These are phyloP conservation scores for Mugil cephalus DNA, from an alignment of 2,113 vertebrate genomes.

Conservation along the genomic window DNA sequence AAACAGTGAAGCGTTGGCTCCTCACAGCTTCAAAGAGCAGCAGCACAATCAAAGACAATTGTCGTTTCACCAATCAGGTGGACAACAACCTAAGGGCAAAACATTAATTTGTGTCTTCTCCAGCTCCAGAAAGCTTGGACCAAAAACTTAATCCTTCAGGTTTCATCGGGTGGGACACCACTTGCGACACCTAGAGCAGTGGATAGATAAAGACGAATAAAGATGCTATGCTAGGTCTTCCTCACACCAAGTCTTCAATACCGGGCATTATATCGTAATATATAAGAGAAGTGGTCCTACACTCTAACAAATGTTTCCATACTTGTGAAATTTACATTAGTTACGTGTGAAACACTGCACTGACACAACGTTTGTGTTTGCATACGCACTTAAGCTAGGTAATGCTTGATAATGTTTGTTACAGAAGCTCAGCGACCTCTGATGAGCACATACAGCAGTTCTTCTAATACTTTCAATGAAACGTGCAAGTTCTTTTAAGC, in stretches of 20 bases:
- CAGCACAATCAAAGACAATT: conserved; percentile 8
- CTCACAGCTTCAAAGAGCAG: conserved; percentile 18
- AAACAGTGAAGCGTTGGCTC: conserved; percentile 13
- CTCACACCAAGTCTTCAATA: too few relatives aligned
- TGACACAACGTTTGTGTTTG: not conserved
- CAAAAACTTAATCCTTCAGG: not conserved
- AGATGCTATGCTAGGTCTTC: too few relatives aligned
- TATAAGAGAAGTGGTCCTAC: too few relatives aligned
- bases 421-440: not conserved
- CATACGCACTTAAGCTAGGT: not conserved
- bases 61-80: conserved; percentile 11
- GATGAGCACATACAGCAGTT: not conserved
- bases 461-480: not conserved
- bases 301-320: too few relatives aligned
- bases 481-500: not conserved
- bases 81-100: conserved; percentile 19
- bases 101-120: not conserved
- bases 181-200: too few relatives aligned
- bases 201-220: too few relatives aligned
- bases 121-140: conserved; percentile 4
- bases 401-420: not conserved
- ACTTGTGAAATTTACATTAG: too few relatives aligned
- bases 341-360: too few relatives aligned
- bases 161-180: not conserved
- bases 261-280: too few relatives aligned